These are phyloP conservation scores for Nycticryphes semicollaris DNA, from an alignment of 2,113 vertebrate genomes.

Conservation along the genomic window DNA sequence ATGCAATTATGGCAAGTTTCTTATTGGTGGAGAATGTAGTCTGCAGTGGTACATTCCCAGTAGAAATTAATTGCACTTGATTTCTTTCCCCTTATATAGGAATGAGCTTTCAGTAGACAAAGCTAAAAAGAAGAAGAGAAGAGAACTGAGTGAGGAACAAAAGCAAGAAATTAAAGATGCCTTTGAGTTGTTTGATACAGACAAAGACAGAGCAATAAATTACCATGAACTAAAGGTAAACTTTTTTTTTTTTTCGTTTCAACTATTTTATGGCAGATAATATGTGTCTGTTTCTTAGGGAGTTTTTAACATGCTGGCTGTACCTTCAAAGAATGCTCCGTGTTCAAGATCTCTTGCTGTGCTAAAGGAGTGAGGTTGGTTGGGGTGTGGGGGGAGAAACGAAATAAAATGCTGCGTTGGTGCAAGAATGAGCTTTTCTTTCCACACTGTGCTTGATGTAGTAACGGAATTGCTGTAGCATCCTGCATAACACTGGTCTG, in stretches of 20 bases:
- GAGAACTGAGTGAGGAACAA: constrained; percentile 92
- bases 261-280: not conserved
- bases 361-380: not conserved
- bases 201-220: constrained; percentile 94
- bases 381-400: fast-evolving
- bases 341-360: not conserved
- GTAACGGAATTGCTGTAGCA: not conserved
- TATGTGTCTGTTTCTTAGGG: not conserved
- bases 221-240: constrained; percentile 96
- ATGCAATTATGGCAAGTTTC: not conserved
- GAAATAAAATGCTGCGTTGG: not conserved
- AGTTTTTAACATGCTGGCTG: not conserved
- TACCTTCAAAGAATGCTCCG: not conserved
- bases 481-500: not conserved
- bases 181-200: constrained; percentile 95
- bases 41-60: not conserved
- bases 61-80: not conserved
- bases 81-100: constrained; percentile 71
- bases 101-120: constrained; percentile 84
- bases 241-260: not conserved
- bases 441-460: not conserved
- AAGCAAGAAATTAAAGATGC: constrained; percentile 97
- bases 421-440: not conserved
- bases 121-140: constrained; percentile 87
- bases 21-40: not conserved